Evolutionary conservation across 2,888 invertebrate genomes (phyloP), one percentile per base, ranked within the genome.

Genomic region (Eristalis intricaria): DNA sequence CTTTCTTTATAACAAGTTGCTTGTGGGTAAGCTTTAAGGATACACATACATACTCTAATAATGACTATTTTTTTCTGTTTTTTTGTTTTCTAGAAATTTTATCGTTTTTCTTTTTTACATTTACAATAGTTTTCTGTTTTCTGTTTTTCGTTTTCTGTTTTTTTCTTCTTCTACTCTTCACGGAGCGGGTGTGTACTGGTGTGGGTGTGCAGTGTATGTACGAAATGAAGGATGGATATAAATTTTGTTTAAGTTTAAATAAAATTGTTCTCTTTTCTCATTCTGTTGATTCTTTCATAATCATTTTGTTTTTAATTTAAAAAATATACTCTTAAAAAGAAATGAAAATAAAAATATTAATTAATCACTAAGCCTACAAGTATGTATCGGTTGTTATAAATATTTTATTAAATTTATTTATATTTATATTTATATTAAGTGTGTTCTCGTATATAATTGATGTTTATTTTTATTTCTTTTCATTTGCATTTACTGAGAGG

Each of bases 401-500:
- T 43, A 35, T 56, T 77, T 79, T 70, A 35, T 86, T 76, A 11
- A 71, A 63, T 83, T 80, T 76, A 84, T 80, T 83, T 87, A 84
- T 75, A 84, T 26, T 1, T 86, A 83, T 83, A 23, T 81, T 77
- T 86, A 66, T 78, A 32, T 86, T 86, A 86, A 82, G 82, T 82
- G 64, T 74, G 68, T 82, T 86, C 78, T 83, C 83, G 76, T 84
- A 75, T 79, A 79, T 87, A 76, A 68, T 71, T 82, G 50, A 74
- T 26, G 23, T 70, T 79, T 60, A 35, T 56, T 50, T 50, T 73
- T 23, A 2, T 35, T 68, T 26, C 11, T 70, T 29, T 35, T 43
- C 61, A 65, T 77, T 69, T 56, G 63, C 91, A 91, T 83, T 89
- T 90, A 90, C 91, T 92, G 92, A 92, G 92, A 92, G 91, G 91